phyloP scores from a whole-genome alignment of 2,888 invertebrate genomes.

The Seira ritae region DNA sequence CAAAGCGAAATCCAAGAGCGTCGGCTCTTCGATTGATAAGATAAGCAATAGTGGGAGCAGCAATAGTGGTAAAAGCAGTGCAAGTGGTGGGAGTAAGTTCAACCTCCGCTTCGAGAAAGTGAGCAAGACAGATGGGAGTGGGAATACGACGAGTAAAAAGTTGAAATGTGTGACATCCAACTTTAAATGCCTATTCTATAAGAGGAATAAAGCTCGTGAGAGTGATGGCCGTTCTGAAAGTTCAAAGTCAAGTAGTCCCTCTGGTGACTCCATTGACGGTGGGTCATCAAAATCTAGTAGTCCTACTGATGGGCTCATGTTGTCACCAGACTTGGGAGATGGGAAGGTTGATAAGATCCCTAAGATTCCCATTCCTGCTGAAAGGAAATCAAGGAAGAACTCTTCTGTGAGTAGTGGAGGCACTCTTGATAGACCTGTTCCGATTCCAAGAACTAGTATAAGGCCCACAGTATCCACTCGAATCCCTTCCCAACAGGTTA shows the following conservation, averaged over 20 bases:
- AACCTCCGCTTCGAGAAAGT: constrained; percentile 59
- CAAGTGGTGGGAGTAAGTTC: constrained; percentile 45
- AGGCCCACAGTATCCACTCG: constrained; percentile 26
- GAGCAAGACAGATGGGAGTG: constrained; percentile 38
- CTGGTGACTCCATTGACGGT: constrained; percentile 40
- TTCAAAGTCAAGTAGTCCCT: constrained; percentile 56
- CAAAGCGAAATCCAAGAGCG: constrained; percentile 52
- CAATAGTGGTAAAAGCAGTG: not conserved
- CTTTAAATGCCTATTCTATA: constrained; percentile 59
- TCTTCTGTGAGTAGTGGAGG: not conserved
- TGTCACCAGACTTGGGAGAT: constrained; percentile 32
- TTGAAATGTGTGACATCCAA: constrained; percentile 49
- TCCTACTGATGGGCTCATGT: constrained; percentile 34
- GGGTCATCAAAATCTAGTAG: too few relatives aligned
- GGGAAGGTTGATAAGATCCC: not conserved
- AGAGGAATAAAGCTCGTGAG: constrained; percentile 42
- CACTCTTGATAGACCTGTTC: constrained; percentile 46
- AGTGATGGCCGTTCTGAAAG: constrained; percentile 56
- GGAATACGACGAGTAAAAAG: constrained; percentile 41
- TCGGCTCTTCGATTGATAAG: constrained; percentile 48
- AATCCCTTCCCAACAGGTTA: constrained; percentile 50
- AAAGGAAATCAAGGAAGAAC: constrained; percentile 26
- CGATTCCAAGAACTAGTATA: constrained; percentile 26
- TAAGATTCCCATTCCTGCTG: constrained; percentile 35
- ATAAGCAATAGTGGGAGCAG: not conserved